phyloP scores from a whole-genome alignment of 2,797 vertebrate species.

The Poeciliopsis gracilis region DNA sequence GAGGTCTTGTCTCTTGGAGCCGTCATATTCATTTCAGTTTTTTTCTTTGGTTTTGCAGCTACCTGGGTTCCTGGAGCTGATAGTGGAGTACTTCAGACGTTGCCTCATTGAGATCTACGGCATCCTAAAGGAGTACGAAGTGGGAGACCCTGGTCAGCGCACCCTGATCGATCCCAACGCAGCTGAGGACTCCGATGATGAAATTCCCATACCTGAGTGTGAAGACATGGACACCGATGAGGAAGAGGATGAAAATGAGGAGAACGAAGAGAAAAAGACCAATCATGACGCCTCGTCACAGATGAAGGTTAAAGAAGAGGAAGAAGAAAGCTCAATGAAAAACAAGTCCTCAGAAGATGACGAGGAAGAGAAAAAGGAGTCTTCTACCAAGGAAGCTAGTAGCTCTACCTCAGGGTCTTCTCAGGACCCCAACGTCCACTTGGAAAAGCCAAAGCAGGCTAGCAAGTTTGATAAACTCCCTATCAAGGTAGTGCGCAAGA shows the following conservation, averaged over 20 bases:
- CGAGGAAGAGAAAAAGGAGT: constrained; percentile 72
- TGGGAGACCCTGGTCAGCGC: constrained; percentile 95
- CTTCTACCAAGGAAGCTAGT: constrained; percentile 82
- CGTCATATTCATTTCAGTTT: background rate
- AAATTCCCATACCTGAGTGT: constrained; percentile 78
- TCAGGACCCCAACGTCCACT: constrained; percentile 79
- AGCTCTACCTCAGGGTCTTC: constrained; percentile 70
- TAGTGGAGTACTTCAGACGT: constrained; percentile 97
- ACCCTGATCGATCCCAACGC: constrained; percentile 90
- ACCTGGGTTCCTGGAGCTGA: constrained; percentile 94
- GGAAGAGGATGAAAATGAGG: constrained; percentile 85
- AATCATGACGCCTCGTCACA: constrained; percentile 31
- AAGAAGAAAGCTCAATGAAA: constrained; percentile 69
- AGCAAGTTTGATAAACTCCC: constrained; percentile 99
- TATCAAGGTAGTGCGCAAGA: constrained; percentile 93
- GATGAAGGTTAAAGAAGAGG: constrained; percentile 77
- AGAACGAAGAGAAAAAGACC: constrained; percentile 60
- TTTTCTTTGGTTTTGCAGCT: constrained; percentile 78
- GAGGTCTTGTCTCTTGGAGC: background rate
- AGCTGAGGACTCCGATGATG: constrained; percentile 84
- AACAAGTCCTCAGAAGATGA: constrained; percentile 66
- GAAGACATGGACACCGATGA: constrained; percentile 83
- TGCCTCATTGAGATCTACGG: constrained; percentile 99
- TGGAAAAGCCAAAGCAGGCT: constrained; percentile 87
- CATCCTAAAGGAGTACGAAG: constrained; percentile 97